Conservation (phyloP, 2,113 vertebrate genomes). For the Trichechus manatus region DNA sequence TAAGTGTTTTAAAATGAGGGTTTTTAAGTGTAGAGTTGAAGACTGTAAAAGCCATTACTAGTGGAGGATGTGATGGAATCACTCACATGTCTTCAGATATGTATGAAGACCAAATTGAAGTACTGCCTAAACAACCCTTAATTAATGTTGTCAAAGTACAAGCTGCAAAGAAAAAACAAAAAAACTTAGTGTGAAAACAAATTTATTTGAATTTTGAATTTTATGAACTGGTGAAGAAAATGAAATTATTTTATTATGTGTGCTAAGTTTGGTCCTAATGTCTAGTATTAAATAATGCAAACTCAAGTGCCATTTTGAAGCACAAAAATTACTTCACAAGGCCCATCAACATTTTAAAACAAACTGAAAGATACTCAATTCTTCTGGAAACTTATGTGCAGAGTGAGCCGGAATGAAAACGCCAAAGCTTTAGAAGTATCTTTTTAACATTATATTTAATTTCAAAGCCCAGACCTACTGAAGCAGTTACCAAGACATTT, state of each 20-base stretch:
- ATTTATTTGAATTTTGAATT: slow-evolving; percentile 13
- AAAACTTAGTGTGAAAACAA: not conserved
- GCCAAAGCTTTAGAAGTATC: not conserved
- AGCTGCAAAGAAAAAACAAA: not conserved
- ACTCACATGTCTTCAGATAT: not conserved
- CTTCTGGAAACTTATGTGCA: not conserved
- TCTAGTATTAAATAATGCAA: not conserved
- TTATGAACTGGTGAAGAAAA: not conserved
- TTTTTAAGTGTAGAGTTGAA: not conserved
- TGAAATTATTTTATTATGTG: not conserved
- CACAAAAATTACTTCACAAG: not conserved
- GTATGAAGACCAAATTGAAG: not conserved
- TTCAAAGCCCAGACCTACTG: not conserved
- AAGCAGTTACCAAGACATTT: not conserved
- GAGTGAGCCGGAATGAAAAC: not conserved
- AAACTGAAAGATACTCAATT: not conserved
- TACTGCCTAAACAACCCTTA: not conserved
- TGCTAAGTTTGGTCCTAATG: not conserved
- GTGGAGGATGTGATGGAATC: not conserved
- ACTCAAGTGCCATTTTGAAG: not conserved
- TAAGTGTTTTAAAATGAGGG: not conserved
- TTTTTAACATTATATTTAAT: not conserved
- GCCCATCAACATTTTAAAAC: not conserved
- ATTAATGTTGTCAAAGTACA: not conserved
- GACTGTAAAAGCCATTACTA: not conserved